These are phyloP conservation scores for Calidris pygmaea DNA, from an alignment of 2,113 vertebrate genomes.

Conservation along the genomic window DNA sequence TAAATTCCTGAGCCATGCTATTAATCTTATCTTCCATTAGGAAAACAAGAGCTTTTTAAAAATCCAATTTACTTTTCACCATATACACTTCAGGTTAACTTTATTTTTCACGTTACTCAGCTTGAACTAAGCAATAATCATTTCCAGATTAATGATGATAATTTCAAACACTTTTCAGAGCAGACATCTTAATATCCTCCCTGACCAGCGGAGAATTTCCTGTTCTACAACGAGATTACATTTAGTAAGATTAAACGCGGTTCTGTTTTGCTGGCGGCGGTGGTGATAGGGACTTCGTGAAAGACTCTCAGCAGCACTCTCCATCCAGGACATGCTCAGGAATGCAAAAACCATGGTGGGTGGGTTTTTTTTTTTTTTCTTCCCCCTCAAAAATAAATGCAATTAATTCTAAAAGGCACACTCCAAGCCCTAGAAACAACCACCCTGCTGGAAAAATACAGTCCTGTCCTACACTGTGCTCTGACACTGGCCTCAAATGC, in stretches of 20 bases:
- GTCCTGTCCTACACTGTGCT: not conserved
- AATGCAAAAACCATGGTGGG: not conserved
- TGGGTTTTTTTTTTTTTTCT: no score
- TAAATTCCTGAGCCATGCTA: not conserved
- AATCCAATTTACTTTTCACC: constrained; percentile 53
- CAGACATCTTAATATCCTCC: constrained; percentile 59
- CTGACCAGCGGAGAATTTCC: constrained; percentile 60
- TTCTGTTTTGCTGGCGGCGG: not conserved
- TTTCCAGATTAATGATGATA: constrained; percentile 66
- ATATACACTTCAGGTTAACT: constrained; percentile 53
- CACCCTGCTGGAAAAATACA: not conserved
- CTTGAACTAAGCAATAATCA: constrained; percentile 66
- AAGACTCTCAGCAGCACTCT: not conserved
- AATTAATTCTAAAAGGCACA: not conserved
- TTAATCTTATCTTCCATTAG: constrained; percentile 63
- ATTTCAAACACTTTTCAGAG: constrained; percentile 58
- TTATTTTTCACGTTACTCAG: constrained; percentile 58
- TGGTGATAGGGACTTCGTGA: not conserved
- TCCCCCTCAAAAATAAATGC: not conserved
- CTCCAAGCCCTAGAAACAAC: not conserved
- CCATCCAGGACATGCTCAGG: not conserved
- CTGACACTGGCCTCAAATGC: not conserved
- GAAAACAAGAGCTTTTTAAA: constrained; percentile 52
- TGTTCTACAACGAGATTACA: constrained; percentile 65
- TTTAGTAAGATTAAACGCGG: constrained; percentile 46